Percentiles rank a stretch among this genome's conserved stretches.
phyloP scores from a whole-genome alignment of 2,888 invertebrate genomes.

The Microchrysa polita region DNA sequence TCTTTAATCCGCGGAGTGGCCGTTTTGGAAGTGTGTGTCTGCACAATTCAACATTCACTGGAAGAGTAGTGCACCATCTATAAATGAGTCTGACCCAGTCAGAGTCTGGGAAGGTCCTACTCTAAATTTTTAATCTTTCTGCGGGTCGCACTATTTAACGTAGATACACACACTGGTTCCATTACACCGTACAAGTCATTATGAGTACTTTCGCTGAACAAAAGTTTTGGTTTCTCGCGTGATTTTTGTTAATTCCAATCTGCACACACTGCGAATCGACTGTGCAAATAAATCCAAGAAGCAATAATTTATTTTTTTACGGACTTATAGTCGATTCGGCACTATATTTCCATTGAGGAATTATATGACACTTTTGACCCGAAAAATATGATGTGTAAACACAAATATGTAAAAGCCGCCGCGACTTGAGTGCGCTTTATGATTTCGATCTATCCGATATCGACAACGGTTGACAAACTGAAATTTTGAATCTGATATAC shows the following conservation, averaged over 20 bases:
- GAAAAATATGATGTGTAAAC: constrained; percentile 5
- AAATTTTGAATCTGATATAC: neutral
- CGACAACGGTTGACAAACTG: neutral
- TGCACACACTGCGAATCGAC: neutral
- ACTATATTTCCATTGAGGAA: neutral
- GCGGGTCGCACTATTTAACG: neutral
- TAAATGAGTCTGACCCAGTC: neutral
- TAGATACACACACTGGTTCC: neutral
- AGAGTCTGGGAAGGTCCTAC: constrained; percentile 6
- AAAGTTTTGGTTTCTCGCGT: neutral
- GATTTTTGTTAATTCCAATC: neutral
- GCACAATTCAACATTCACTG: neutral
- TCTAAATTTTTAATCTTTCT: neutral
- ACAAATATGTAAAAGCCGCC: neutral
- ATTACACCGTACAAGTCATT: neutral
- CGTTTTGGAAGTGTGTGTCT: neutral
- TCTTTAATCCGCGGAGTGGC: neutral
- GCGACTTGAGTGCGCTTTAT: neutral
- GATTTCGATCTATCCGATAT: neutral
- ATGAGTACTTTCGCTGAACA: neutral
- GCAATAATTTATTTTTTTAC: too few relatives aligned
- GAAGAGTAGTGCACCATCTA: neutral
- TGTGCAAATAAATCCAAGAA: neutral
- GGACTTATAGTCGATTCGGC: neutral
- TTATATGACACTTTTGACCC: neutral